Percentiles rank a stretch among this genome's conserved stretches.
phyloP scores from a whole-genome alignment of 2,113 vertebrate species.

The Ochotona princeps region DNA sequence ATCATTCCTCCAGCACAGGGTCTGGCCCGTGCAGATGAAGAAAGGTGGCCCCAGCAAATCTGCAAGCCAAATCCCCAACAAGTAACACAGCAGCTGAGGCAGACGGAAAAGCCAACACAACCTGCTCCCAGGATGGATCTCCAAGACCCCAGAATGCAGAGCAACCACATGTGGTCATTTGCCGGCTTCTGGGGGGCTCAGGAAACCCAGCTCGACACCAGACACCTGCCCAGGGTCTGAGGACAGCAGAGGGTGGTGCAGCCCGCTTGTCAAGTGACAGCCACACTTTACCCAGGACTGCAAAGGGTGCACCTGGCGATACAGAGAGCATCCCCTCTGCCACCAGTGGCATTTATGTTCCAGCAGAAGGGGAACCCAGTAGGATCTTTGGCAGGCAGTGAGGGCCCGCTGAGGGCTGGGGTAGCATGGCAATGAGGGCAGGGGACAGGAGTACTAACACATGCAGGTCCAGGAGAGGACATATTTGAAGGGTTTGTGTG shows the following conservation, averaged over 20 bases:
- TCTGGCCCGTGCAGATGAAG: neutral
- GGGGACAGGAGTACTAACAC: no score
- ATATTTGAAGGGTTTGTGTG: rapidly evolving
- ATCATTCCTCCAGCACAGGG: rapidly evolving
- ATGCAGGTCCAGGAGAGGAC: rapidly evolving
- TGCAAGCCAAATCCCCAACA: neutral
- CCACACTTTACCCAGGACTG: rapidly evolving
- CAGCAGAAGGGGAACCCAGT: neutral
- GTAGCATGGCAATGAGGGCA: no score
- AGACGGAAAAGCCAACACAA: rapidly evolving
- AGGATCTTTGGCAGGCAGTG: rapidly evolving
- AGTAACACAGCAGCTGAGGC: neutral
- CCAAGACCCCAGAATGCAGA: neutral
- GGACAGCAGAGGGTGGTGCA: rapidly evolving
- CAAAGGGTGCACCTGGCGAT: rapidly evolving
- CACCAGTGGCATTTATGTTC: no score
- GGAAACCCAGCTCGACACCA: neutral
- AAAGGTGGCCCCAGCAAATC: neutral
- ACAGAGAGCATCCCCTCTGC: rapidly evolving
- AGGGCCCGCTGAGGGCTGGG: no score
- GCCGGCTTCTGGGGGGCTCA: neutral
- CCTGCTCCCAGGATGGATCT: neutral
- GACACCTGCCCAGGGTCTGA: neutral
- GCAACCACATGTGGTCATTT: neutral
- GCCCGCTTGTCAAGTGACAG: rapidly evolving